phyloP scores from a whole-genome alignment of 1,140 invertebrate genomes.

The Rhagoletis zephyria region DNA sequence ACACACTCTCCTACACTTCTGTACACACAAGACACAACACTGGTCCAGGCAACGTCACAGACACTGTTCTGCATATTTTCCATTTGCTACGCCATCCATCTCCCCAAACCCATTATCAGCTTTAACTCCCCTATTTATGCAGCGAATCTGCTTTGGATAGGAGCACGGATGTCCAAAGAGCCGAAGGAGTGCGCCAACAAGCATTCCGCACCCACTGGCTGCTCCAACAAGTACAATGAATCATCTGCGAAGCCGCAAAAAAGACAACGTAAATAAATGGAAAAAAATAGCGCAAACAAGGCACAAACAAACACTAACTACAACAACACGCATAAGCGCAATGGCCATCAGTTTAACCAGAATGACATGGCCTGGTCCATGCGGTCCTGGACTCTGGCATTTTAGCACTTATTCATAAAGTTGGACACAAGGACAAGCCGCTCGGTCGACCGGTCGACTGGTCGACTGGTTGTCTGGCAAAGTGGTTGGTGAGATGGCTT shows the following conservation, averaged over 20 bases:
- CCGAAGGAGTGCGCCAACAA: background rate
- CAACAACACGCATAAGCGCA: constrained; percentile 12
- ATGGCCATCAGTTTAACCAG: constrained; percentile 72
- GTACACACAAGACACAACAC: constrained; percentile 23
- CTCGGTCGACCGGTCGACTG: too few relatives aligned
- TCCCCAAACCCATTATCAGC: constrained; percentile 59
- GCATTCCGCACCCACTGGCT: background rate
- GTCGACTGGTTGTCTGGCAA: too few relatives aligned
- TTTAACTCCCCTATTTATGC: background rate
- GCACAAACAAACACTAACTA: background rate
- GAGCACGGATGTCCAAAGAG: background rate
- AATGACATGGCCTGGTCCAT: constrained; percentile 72
- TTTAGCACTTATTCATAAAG: constrained; percentile 72
- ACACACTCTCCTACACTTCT: constrained; percentile 59
- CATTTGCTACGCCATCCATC: constrained; percentile 69
- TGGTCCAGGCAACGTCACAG: constrained; percentile 45
- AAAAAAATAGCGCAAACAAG: constrained; percentile 10
- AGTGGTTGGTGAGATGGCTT: background rate
- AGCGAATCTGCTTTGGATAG: background rate
- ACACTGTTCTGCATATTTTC: constrained; percentile 57
- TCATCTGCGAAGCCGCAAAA: background rate
- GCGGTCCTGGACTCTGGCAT: constrained; percentile 73
- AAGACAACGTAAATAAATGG: background rate
- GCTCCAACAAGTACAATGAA: background rate
- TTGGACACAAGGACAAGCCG: constrained; percentile 9